A percentile compares a stretch with the other conserved stretches of the same genome.
These are phyloP conservation scores for Ophiothrix spiculata DNA, from an alignment of 35 echinoderm and acorn worm species.

Conservation along the genomic window DNA sequence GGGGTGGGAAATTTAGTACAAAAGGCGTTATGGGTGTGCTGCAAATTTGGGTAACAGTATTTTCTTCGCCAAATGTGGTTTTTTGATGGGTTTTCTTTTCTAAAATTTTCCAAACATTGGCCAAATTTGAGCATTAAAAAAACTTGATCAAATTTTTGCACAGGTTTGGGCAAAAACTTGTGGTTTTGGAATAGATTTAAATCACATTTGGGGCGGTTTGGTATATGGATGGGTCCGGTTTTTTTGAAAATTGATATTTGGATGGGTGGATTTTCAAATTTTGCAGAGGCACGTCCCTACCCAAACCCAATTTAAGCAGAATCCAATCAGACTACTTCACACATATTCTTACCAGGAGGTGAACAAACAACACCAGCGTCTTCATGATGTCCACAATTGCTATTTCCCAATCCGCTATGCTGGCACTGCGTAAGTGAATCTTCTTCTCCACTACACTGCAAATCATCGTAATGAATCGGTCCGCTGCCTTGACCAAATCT, in stretches of 20 bases:
- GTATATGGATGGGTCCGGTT: too few relatives aligned
- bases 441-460: constrained; percentile 38
- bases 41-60: too few relatives aligned
- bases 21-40: too few relatives aligned
- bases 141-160: too few relatives aligned
- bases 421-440: constrained; percentile 9
- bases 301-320: background rate
- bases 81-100: too few relatives aligned
- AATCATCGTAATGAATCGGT: constrained; percentile 50
- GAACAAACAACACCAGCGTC: constrained; percentile 40
- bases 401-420: constrained; percentile 21
- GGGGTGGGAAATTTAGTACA: too few relatives aligned
- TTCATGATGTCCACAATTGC: constrained; percentile 66
- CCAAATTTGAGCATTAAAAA: too few relatives aligned
- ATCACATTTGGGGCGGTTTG: background rate
- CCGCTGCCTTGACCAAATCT: constrained; percentile 46
- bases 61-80: too few relatives aligned
- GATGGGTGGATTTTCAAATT: background rate
- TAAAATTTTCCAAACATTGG: too few relatives aligned
- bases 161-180: too few relatives aligned
- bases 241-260: background rate
- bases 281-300: background rate
- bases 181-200: background rate
- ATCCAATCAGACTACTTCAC: background rate
- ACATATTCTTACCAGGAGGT: background rate